Conservation (phyloP, 2,888 invertebrate genomes). For the Zeuzera pyrina region DNA sequence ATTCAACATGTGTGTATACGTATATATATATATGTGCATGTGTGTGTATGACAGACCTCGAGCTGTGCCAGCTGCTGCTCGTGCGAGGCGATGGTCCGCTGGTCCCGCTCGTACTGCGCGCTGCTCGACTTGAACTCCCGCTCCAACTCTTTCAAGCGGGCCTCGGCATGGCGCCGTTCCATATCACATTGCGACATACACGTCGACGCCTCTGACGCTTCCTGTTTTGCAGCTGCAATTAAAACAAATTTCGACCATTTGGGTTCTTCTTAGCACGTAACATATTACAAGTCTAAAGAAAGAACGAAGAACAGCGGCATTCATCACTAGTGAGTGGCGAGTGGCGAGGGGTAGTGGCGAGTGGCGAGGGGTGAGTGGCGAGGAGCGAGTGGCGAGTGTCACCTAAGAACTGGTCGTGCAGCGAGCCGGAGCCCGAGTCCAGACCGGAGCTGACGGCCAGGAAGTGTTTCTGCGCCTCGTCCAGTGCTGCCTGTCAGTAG, state of each 20-base stretch:
- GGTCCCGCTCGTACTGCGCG: slow-evolving; percentile 78
- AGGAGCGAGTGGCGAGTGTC: slow-evolving; percentile 17
- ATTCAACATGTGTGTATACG: too few relatives aligned
- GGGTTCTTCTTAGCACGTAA: too few relatives aligned
- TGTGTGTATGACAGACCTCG: too few relatives aligned
- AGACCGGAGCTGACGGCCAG: slow-evolving; percentile 90
- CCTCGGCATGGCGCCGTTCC: slow-evolving; percentile 77
- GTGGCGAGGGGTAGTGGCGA: too few relatives aligned
- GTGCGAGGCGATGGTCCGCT: slow-evolving; percentile 59
- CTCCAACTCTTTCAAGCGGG: slow-evolving; percentile 76
- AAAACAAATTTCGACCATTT: too few relatives aligned
- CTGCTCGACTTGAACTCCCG: slow-evolving; percentile 78
- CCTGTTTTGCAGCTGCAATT: slow-evolving; percentile 79
- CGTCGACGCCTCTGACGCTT: slow-evolving; percentile 83
- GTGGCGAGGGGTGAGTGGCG: too few relatives aligned
- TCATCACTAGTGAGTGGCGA: too few relatives aligned
- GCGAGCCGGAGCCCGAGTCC: slow-evolving; percentile 84
- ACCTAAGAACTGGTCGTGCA: slow-evolving; percentile 93
- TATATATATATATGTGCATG: too few relatives aligned
- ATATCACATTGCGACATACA: slow-evolving; percentile 84
- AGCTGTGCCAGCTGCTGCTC: slow-evolving; percentile 48
- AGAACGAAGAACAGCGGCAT: too few relatives aligned
- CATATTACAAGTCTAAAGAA: too few relatives aligned
- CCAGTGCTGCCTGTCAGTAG: slow-evolving; percentile 78
- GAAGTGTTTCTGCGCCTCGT: slow-evolving; percentile 82